A percentile compares a stretch with the other conserved stretches of the same genome.
Conservation (phyloP, 2,888 invertebrate genomes). For the Mechanitis messenoides region DNA sequence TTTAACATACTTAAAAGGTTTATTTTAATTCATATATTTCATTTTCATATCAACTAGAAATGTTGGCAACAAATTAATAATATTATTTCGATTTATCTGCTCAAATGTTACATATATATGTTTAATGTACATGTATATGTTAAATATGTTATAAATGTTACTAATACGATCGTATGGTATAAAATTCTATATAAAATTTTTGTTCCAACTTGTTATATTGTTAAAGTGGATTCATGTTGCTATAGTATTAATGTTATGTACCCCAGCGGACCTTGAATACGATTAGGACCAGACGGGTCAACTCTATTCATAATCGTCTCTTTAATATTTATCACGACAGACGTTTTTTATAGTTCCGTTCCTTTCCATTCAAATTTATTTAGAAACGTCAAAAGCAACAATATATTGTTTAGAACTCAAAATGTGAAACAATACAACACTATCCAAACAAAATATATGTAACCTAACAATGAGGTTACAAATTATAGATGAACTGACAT, state of each 20-base stretch:
- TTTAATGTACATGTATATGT: no score
- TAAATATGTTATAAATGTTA: no score
- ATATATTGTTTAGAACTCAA: not conserved
- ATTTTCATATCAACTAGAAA: no score
- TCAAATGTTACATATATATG: no score
- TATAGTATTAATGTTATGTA: conserved; percentile 33
- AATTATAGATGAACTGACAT: conserved; percentile 12
- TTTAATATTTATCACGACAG: conserved; percentile 48
- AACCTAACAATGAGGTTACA: not conserved
- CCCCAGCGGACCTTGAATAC: conserved; percentile 40
- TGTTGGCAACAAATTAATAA: no score
- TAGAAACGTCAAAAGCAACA: not conserved
- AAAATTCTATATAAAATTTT: no score
- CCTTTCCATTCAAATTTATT: conserved; percentile 17
- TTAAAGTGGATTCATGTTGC: conserved; percentile 11
- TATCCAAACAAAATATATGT: not conserved
- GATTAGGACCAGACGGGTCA: conserved; percentile 45
- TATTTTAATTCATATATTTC: no score
- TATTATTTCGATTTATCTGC: no score
- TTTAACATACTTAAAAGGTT: no score
- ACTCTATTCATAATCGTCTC: conserved; percentile 46
- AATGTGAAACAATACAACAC: not conserved
- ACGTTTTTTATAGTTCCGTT: conserved; percentile 25
- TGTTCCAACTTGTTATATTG: not conserved
- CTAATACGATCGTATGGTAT: no score